phyloP scores from a whole-genome alignment of 2,888 invertebrate genomes.

The Polyommatus iphigenia region DNA sequence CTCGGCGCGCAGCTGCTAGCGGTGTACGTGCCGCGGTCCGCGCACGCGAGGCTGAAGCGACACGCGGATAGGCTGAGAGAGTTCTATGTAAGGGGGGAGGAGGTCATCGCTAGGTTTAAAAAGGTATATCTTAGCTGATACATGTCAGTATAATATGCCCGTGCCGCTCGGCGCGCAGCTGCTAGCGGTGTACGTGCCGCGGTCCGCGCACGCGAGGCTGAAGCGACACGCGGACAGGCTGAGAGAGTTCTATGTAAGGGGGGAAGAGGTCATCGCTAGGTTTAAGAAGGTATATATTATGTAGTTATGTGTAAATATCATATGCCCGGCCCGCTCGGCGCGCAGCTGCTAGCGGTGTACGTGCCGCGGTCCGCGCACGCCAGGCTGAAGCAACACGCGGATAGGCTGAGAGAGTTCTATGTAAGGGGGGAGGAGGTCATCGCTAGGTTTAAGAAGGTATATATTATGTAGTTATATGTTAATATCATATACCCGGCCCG shows the following conservation, averaged over 20 bases:
- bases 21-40: conserved; percentile 85
- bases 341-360: conserved; percentile 89
- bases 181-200: conserved; percentile 86
- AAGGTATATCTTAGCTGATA: conserved; percentile 53
- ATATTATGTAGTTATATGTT: neutral
- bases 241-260: conserved; percentile 64
- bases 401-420: conserved; percentile 62
- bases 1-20: conserved; percentile 89
- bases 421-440: conserved; percentile 68
- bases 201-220: conserved; percentile 80
- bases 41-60: conserved; percentile 76
- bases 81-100: conserved; percentile 67
- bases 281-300: conserved; percentile 65
- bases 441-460: conserved; percentile 68
- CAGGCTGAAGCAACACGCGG: conserved; percentile 65
- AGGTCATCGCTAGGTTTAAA: conserved; percentile 66
- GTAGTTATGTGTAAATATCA: no score
- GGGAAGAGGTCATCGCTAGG: conserved; percentile 67
- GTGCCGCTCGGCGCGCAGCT: conserved; percentile 91
- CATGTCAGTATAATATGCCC: conserved; percentile 47
- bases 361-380: conserved; percentile 83
- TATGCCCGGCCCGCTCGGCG: conserved; percentile 85
- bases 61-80: conserved; percentile 61
- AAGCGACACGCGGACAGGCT: conserved; percentile 59
- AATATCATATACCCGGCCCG: conserved; percentile 77